Evolutionary conservation across 2,113 vertebrate genomes (phyloP).

Genomic region (Elgaria multicarinata): DNA sequence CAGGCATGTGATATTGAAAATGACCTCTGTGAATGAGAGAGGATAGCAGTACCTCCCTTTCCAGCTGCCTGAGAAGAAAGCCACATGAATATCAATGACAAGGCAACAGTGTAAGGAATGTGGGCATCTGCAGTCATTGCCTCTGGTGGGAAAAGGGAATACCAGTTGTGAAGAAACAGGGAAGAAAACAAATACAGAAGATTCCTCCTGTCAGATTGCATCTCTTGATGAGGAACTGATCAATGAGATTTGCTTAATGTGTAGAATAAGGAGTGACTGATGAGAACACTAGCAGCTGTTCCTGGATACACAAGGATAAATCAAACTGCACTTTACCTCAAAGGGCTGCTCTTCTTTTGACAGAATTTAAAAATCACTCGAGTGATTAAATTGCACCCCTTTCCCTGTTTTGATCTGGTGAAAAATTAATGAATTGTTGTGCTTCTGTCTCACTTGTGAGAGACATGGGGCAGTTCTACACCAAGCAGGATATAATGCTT

Average conservation of each 20-base stretch:
- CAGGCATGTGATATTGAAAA: conserved; percentile 20
- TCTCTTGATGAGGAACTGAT: conserved; percentile 54
- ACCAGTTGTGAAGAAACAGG: conserved; percentile 31
- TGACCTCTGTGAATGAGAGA: conserved; percentile 21
- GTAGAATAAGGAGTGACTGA: conserved; percentile 57
- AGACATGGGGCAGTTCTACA: too few relatives aligned
- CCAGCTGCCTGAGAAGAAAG: conserved; percentile 42
- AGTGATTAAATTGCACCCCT: conserved; percentile 12
- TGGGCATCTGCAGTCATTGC: conserved; percentile 36
- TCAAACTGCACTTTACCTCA: conserved; percentile 27
- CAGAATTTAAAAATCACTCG: conserved; percentile 15
- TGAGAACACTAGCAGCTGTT: conserved; percentile 61
- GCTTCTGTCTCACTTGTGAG: neutral
- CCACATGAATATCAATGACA: conserved; percentile 25
- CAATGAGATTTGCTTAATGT: conserved; percentile 60
- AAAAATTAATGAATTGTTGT: neutral
- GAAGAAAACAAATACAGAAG: conserved; percentile 47
- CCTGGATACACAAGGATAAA: conserved; percentile 50
- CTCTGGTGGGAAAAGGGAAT: conserved; percentile 52
- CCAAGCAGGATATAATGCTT: too few relatives aligned
- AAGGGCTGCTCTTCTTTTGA: conserved; percentile 26
- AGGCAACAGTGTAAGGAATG: conserved; percentile 10
- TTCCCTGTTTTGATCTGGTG: conserved; percentile 27
- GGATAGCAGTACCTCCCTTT: neutral
- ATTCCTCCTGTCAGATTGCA: conserved; percentile 47